Percentiles rank a stretch among this genome's conserved stretches.
Evolutionary conservation across 2,797 vertebrate species (phyloP).

Genomic region (Protonibea diacanthus): DNA sequence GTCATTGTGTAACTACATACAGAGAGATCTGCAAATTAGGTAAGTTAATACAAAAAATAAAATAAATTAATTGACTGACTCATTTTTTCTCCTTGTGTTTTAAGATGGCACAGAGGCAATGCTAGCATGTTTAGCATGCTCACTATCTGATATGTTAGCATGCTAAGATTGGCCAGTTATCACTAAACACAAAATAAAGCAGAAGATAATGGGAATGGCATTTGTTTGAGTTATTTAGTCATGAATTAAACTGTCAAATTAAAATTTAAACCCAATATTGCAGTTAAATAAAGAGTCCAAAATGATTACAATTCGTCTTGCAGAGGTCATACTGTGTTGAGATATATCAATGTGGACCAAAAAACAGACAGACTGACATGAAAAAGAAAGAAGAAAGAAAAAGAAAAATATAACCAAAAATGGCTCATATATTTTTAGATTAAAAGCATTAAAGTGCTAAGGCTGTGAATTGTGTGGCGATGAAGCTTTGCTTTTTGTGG

Average conservation of each 20-base stretch:
- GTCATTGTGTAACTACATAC: neutral
- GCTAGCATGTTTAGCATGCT: neutral
- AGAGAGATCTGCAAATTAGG: neutral
- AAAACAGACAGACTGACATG: neutral
- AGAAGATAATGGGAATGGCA: neutral
- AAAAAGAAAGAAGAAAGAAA: too few species aligned
- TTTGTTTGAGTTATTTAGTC: neutral
- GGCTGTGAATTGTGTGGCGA: neutral
- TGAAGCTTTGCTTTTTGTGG: constrained; percentile 1
- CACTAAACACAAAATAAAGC: neutral
- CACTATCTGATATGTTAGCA: neutral
- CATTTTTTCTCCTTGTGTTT: neutral
- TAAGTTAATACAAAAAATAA: too few species aligned
- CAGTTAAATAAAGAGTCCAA: too few species aligned
- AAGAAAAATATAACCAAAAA: neutral
- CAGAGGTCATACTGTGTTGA: neutral
- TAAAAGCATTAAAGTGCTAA: neutral
- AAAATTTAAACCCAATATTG: neutral
- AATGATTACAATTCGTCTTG: neutral
- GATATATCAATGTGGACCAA: neutral
- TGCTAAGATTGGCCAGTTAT: neutral
- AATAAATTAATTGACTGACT: too few species aligned
- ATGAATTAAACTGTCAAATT: neutral
- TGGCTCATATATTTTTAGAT: neutral
- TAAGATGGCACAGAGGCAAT: neutral